Conservation (phyloP, 2,888 invertebrate genomes). For the Serripes groenlandicus region DNA sequence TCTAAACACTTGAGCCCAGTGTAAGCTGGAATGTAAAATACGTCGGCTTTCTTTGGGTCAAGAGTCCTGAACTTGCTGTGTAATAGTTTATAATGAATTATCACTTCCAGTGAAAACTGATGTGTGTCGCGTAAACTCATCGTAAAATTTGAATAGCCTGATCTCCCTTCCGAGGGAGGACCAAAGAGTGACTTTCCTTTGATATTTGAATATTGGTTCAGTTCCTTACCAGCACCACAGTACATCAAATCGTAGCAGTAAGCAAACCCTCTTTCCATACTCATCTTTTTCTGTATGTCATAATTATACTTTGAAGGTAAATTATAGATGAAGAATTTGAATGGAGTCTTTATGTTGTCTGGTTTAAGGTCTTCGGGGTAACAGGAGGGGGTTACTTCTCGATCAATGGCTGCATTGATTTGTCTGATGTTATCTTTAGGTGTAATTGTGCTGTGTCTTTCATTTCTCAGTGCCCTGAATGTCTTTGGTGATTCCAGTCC, state of each 20-base stretch:
- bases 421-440: not conserved
- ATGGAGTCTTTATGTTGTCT: constrained; percentile 47
- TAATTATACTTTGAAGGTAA: constrained; percentile 54
- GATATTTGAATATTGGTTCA: constrained; percentile 26
- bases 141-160: constrained; percentile 12
- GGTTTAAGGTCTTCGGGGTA: constrained; percentile 13
- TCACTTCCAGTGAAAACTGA: constrained; percentile 75
- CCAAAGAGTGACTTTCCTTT: constrained; percentile 24
- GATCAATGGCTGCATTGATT: not conserved
- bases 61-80: constrained; percentile 70
- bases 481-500: no score
- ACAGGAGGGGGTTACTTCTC: constrained; percentile 17
- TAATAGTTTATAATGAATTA: constrained; percentile 74
- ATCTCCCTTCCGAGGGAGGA: not conserved
- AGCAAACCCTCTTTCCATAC: constrained; percentile 16
- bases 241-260: constrained; percentile 52
- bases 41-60: constrained; percentile 69
- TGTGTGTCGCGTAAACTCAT: constrained; percentile 64
- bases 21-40: constrained; percentile 77
- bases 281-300: constrained; percentile 47
- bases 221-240: constrained; percentile 57
- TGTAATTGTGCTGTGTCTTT: not conserved
- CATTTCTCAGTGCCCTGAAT: not conserved
- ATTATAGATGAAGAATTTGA: constrained; percentile 61
- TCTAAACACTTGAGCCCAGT: constrained; percentile 67